Conservation (phyloP, 2,797 vertebrate genomes). For the Balearica regulorum region DNA sequence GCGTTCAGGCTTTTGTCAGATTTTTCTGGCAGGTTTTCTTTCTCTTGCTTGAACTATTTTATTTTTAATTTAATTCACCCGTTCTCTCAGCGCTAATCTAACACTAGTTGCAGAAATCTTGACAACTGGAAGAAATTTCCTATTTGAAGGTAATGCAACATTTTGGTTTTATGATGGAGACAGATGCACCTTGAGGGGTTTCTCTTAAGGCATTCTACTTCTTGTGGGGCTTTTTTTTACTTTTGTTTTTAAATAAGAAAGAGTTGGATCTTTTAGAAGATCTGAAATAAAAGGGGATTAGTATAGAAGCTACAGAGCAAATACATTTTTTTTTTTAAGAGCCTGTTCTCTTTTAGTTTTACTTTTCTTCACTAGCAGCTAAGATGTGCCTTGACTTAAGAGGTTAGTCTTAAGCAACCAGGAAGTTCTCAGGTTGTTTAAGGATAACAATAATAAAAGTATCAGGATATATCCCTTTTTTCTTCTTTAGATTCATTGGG, state of each 20-base stretch:
- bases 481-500: neutral
- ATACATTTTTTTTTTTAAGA: neutral
- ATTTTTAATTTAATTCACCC: conserved; percentile 68
- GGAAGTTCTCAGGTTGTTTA: conserved; percentile 6
- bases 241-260: neutral
- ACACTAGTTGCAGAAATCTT: conserved; percentile 54
- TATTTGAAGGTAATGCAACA: conserved; percentile 43
- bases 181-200: conserved; percentile 7
- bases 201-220: neutral
- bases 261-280: neutral
- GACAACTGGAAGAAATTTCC: conserved; percentile 58
- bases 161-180: conserved; percentile 50
- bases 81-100: conserved; percentile 48
- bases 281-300: neutral
- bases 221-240: neutral
- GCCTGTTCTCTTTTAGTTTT: neutral
- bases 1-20: conserved; percentile 40
- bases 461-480: neutral
- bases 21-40: conserved; percentile 58
- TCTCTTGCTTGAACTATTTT: conserved; percentile 63
- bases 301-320: neutral
- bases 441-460: neutral
- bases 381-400: neutral
- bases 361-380: neutral
- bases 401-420: neutral